Evolutionary conservation across 1,140 invertebrate genomes (phyloP).

Genomic region (Conus betulinus): DNA sequence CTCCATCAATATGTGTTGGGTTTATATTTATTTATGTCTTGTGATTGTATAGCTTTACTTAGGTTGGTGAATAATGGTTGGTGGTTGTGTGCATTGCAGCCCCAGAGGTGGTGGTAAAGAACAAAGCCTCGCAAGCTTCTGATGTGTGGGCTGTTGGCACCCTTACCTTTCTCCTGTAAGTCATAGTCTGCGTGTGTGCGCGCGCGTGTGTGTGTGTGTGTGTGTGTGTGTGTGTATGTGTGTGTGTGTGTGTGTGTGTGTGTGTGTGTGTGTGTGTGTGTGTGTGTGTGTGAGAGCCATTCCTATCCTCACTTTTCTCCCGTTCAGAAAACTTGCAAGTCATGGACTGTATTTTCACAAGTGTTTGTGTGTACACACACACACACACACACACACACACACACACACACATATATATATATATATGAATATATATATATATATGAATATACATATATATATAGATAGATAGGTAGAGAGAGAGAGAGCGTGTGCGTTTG

Average conservation of each 20-base stretch:
- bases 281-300: slow-evolving; percentile 84
- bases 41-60: too few relatives aligned
- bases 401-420: too few relatives aligned
- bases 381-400: too few relatives aligned
- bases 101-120: slow-evolving; percentile 90
- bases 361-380: too few relatives aligned
- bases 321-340: too few relatives aligned
- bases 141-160: slow-evolving; percentile 98
- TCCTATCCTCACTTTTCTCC: slow-evolving; percentile 82
- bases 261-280: not conserved
- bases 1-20: too few relatives aligned
- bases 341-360: too few relatives aligned
- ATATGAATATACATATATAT: too few relatives aligned
- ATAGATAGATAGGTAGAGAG: too few relatives aligned
- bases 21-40: too few relatives aligned
- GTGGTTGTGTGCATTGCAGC: slow-evolving; percentile 78
- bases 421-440: too few relatives aligned
- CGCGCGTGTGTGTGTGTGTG: not conserved
- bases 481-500: too few relatives aligned
- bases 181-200: slow-evolving; percentile 40
- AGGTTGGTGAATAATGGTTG: not conserved
- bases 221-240: not conserved
- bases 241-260: not conserved
- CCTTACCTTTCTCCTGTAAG: slow-evolving; percentile 90
- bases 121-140: slow-evolving; percentile 89